These are phyloP conservation scores for Rissa tridactyla DNA, from an alignment of 2,113 vertebrate genomes.

Conservation along the genomic window DNA sequence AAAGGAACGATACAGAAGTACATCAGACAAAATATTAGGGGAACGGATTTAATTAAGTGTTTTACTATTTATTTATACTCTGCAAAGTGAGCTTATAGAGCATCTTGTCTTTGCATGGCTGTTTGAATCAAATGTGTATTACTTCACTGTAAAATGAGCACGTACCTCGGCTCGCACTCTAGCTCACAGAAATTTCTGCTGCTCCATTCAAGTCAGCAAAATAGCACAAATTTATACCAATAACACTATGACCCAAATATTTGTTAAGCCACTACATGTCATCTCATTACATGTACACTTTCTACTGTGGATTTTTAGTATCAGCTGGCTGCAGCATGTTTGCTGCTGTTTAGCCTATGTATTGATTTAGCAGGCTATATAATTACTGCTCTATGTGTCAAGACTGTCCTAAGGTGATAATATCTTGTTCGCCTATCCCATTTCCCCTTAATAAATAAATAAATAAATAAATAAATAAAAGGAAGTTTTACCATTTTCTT, in stretches of 20 bases:
- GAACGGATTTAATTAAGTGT: neutral
- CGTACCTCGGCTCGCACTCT: neutral
- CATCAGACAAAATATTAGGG: neutral
- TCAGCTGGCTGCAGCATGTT: neutral
- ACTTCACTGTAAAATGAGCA: conserved; percentile 26
- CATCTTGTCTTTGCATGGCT: neutral
- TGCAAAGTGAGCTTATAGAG: neutral
- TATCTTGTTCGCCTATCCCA: neutral
- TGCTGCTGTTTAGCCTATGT: neutral
- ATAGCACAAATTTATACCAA: neutral
- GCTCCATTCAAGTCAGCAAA: neutral
- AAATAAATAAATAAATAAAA: neutral
- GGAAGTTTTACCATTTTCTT: neutral
- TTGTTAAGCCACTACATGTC: conserved; percentile 48
- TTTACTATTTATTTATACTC: neutral
- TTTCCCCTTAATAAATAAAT: neutral
- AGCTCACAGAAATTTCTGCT: neutral
- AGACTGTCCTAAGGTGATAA: neutral
- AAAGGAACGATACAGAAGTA: neutral
- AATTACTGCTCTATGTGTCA: neutral
- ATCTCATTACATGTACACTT: conserved; percentile 19
- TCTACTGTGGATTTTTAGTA: neutral
- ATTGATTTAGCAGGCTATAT: neutral
- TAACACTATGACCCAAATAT: neutral
- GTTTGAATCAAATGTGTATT: conserved; percentile 4